Percentiles rank a stretch among this genome's conserved stretches.
Evolutionary conservation across 92 coral and sea anemone genomes (phyloP).

Genomic region (Epizoanthus stellaris): DNA sequence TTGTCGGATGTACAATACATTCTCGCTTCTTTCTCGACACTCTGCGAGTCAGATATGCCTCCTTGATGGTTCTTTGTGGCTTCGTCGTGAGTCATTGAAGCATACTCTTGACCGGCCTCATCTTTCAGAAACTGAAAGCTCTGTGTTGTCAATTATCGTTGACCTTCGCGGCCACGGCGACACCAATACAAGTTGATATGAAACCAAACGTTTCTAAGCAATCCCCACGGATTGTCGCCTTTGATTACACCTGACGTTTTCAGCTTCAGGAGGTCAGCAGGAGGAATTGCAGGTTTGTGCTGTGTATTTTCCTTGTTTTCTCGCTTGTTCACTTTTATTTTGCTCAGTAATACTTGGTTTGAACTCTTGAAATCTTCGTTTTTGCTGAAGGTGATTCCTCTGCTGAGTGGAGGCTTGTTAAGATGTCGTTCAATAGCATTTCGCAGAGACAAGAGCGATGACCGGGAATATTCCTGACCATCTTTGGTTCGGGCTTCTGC

Average conservation of each 20-base stretch:
- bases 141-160: constrained; percentile 28
- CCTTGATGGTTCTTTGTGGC: constrained; percentile 51
- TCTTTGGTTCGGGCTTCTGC: too few relatives aligned
- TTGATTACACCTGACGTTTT: constrained; percentile 30
- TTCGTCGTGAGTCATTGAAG: constrained; percentile 54
- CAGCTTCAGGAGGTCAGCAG: constrained; percentile 43
- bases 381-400: constrained; percentile 24
- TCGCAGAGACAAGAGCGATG: neutral
- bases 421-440: constrained; percentile 36
- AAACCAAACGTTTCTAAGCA: constrained; percentile 57
- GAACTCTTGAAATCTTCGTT: constrained; percentile 31
- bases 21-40: constrained; percentile 37
- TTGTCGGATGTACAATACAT: constrained; percentile 49
- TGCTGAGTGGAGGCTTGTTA: constrained; percentile 35
- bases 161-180: constrained; percentile 61
- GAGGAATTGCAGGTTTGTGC: constrained; percentile 55
- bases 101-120: constrained; percentile 44
- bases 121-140: constrained; percentile 52
- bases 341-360: constrained; percentile 44
- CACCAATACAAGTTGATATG: constrained; percentile 58
- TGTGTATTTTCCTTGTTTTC: constrained; percentile 51
- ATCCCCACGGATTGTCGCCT: constrained; percentile 55
- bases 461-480: too few relatives aligned
- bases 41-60: constrained; percentile 10
- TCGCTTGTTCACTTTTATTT: constrained; percentile 46